Evolutionary conservation across 2,888 invertebrate species (phyloP).

Genomic region (Leptogaster cylindrica): DNA sequence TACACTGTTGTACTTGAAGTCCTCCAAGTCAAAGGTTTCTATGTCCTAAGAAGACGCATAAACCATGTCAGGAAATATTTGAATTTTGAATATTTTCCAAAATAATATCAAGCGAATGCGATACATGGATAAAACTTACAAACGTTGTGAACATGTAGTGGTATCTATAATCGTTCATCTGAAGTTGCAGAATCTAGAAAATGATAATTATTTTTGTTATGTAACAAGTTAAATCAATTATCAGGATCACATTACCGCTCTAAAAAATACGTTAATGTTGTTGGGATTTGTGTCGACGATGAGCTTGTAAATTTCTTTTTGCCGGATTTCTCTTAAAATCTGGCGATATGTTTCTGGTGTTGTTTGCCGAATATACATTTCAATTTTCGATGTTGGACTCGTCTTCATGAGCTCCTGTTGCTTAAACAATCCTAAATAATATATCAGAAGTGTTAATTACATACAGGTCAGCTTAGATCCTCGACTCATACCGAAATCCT

Average conservation of each 20-base stretch:
- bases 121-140: constrained; percentile 70
- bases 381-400: constrained; percentile 69
- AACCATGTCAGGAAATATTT: no score
- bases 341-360: constrained; percentile 71
- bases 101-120: not conserved
- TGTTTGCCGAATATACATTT: constrained; percentile 81
- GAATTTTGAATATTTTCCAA: constrained; percentile 43
- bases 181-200: constrained; percentile 89
- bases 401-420: constrained; percentile 82
- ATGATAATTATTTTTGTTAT: not conserved
- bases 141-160: constrained; percentile 95
- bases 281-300: constrained; percentile 87
- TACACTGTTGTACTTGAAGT: constrained; percentile 92
- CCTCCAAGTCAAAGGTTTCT: constrained; percentile 85
- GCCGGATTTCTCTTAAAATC: constrained; percentile 72
- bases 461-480: not conserved
- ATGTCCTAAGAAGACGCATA: no score
- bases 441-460: not conserved
- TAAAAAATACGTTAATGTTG: constrained; percentile 80
- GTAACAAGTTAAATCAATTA: not conserved
- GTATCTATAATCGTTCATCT: constrained; percentile 95
- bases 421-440: constrained; percentile 74
- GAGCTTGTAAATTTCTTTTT: constrained; percentile 84
- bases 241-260: constrained; percentile 75
- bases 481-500: constrained; percentile 76